Base-by-base conservation (phyloP, 92 coral and sea anemone species). In the Porites divaricata region DNA sequence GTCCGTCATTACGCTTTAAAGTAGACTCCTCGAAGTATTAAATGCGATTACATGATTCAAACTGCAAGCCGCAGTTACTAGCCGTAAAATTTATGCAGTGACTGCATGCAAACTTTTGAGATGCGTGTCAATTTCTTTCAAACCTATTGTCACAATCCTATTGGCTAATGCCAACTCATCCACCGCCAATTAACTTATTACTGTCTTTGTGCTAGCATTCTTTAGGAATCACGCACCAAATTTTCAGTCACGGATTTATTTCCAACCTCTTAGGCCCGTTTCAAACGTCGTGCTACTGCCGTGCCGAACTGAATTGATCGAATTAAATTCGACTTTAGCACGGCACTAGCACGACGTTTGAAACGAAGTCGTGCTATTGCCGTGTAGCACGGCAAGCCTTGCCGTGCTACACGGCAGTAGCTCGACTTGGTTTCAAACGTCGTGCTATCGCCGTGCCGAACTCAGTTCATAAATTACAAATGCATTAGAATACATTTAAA, bases 1-100 rank as follows among this genome's bases (percentile, higher is more conserved):
- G 21, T 92, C 95, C 72, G 98, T 70, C 98, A 94, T 94, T 20
- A n/a, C 23, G 54, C 65, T 21, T 66, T 65, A n/a, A 59, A 13
- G 25, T 58, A 52, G 1, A 50, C 67, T 57, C 64, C 71, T 10
- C 71, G 20, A 49, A 57, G 20, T 6, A 59, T 49, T 13, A 9
- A 41, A 74, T 52, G 66, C 25, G 22, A 22, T 70, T 71, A 81
- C 49, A 81, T 58, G 62, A 56, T 61, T 57, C 23, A 28, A 68
- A 58, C 14, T 54, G 76, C 10, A 45, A 2, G 7, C 8, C 12
- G 8, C 10, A 21, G 16, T 72, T 61, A 61, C 21, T 61, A 19
- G 17, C 48, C 59, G 71, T 81, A 22, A n/a, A 81, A 49, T 59
- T 24, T 54, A 53, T 67, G 75, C 26, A 35, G 28, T 14, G 8